Conservation (phyloP, 2,113 vertebrate genomes). For the Seriola rivoliana region DNA sequence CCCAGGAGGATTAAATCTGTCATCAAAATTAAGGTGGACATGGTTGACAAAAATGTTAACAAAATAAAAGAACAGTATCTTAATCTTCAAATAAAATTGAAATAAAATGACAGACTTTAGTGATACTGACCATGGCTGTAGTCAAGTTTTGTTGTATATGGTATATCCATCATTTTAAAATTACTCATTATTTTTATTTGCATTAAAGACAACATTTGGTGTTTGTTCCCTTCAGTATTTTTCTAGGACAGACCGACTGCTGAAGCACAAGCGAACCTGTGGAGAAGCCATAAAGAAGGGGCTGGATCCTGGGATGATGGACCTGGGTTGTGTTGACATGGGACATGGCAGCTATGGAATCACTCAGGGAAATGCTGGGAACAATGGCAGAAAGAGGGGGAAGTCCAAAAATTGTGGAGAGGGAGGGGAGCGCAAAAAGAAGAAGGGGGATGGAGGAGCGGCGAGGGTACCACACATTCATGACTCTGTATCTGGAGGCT, state of each 20-base stretch:
- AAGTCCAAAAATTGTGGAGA: constrained; percentile 90
- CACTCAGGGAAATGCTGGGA: constrained; percentile 94
- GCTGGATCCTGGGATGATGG: constrained; percentile 89
- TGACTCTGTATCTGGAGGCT: constrained; percentile 76
- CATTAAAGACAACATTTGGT: constrained; percentile 1
- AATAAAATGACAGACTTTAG: too few species aligned
- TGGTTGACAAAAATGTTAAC: too few species aligned
- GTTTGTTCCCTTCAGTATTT: constrained; percentile 88
- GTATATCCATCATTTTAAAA: background rate
- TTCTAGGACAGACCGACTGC: constrained; percentile 97
- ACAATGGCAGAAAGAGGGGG: constrained; percentile 90
- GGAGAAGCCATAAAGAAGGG: constrained; percentile 94
- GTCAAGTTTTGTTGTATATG: background rate
- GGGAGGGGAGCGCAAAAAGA: constrained; percentile 90
- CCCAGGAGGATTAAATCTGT: too few species aligned
- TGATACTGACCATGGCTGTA: too few species aligned
- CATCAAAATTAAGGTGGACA: too few species aligned
- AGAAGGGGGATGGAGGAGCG: constrained; percentile 81
- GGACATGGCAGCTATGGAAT: constrained; percentile 89
- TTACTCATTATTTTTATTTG: background rate
- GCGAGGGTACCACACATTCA: constrained; percentile 68
- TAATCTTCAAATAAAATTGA: too few species aligned
- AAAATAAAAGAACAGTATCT: too few species aligned
- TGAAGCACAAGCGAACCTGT: constrained; percentile 99
- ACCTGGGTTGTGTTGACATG: constrained; percentile 86